Evolutionary conservation across 2,888 invertebrate species (phyloP).

Genomic region (Leucophenga maculata): DNA sequence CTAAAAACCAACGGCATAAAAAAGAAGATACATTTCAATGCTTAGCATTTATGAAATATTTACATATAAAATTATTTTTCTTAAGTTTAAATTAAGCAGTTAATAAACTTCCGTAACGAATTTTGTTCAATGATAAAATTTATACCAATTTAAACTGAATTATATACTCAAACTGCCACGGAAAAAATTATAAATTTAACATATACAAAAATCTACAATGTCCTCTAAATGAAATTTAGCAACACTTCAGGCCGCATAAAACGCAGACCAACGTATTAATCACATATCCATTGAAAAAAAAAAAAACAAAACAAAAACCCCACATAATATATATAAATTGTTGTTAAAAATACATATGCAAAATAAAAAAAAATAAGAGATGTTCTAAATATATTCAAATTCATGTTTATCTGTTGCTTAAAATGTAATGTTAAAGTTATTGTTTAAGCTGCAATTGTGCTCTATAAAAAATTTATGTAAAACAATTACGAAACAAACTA

Average conservation of each 20-base stretch:
- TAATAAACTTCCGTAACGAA: not conserved
- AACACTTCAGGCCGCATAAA: slow-evolving; percentile 14
- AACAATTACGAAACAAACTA: slow-evolving; percentile 34
- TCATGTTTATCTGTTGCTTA: slow-evolving; percentile 53
- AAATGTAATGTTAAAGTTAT: slow-evolving; percentile 39
- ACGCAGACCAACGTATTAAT: slow-evolving; percentile 25
- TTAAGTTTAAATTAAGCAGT: slow-evolving; percentile 7
- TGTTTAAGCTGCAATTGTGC: too few species aligned
- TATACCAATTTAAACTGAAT: not conserved
- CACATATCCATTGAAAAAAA: slow-evolving; percentile 26
- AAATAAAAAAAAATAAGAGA: not conserved
- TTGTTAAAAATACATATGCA: slow-evolving; percentile 3
- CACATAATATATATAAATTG: not conserved
- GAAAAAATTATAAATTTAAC: not conserved
- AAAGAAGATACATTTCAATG: slow-evolving; percentile 18
- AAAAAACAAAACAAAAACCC: not conserved
- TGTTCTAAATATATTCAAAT: slow-evolving; percentile 32
- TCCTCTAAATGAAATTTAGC: not conserved
- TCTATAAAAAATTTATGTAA: not conserved
- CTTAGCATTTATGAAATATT: slow-evolving; percentile 16
- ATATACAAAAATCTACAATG: not conserved
- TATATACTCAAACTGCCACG: slow-evolving; percentile 15
- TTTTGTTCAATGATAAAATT: not conserved
- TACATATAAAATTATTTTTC: slow-evolving; percentile 1
- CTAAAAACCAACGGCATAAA: slow-evolving; percentile 15